A percentile compares a stretch with the other conserved stretches of the same genome.
These are phyloP conservation scores for Ormyrus nitidulus DNA, from an alignment of 2,888 invertebrate species.

Conservation along the genomic window DNA sequence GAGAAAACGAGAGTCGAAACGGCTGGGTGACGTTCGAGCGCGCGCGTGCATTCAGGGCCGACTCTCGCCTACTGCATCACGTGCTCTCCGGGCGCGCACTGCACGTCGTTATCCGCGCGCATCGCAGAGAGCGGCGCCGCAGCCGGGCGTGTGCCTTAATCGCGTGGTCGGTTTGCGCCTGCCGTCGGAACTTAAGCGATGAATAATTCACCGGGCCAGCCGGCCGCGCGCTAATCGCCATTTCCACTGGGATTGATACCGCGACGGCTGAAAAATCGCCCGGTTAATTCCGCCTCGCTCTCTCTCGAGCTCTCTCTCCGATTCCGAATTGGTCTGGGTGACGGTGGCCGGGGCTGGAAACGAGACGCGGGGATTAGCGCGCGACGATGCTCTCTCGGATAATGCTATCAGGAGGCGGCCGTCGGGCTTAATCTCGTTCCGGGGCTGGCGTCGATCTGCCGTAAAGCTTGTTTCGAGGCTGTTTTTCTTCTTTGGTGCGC, in stretches of 20 bases:
- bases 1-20: too few species aligned
- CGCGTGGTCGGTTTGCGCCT: conserved; percentile 11
- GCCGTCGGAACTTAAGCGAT: background rate
- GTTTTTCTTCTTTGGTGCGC: too few species aligned
- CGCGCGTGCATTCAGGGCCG: too few species aligned
- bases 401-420: conserved; percentile 11
- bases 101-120: too few species aligned
- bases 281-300: background rate
- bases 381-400: background rate
- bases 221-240: conserved; percentile 17
- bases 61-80: too few species aligned
- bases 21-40: too few species aligned
- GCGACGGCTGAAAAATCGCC: background rate
- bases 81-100: too few species aligned
- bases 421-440: conserved; percentile 18
- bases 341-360: background rate
- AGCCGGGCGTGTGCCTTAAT: conserved; percentile 16
- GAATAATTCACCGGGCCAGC: conserved; percentile 38
- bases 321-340: background rate
- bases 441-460: background rate
- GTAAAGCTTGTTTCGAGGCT: too few species aligned
- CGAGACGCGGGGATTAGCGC: conserved; percentile 5
- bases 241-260: conserved; percentile 35
- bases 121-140: too few species aligned
- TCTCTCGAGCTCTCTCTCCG: too few species aligned